Percentiles rank a stretch among this genome's conserved stretches.
Evolutionary conservation across 1,140 invertebrate species (phyloP).

Genomic region (Ruditapes philippinarum): DNA sequence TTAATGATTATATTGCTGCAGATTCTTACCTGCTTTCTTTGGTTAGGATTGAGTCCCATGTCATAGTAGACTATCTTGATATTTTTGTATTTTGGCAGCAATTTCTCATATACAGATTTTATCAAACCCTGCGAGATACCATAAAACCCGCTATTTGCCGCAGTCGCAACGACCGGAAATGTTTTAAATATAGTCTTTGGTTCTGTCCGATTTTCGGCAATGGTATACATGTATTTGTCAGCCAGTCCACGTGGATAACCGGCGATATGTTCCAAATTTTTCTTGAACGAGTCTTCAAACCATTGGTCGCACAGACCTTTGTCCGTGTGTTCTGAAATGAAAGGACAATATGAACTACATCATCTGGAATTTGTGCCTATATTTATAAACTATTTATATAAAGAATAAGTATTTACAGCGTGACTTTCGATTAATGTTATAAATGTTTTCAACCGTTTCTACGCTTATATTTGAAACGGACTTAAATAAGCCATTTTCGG

Average conservation of each 20-base stretch:
- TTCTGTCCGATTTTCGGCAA: background rate
- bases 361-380: no score
- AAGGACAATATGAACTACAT: no score
- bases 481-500: no score
- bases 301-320: background rate
- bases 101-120: conserved; percentile 17
- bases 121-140: conserved; percentile 31
- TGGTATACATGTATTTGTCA: background rate
- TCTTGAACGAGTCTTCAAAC: conserved; percentile 38
- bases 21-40: conserved; percentile 45
- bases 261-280: conserved; percentile 35
- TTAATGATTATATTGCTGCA: no score
- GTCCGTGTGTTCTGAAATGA: background rate
- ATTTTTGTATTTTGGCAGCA: conserved; percentile 49
- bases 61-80: conserved; percentile 58
- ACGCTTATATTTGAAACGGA: no score
- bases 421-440: no score
- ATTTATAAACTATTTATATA: no score
- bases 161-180: conserved; percentile 56
- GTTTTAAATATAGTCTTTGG: background rate
- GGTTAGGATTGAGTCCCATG: background rate
- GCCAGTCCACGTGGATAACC: conserved; percentile 12
- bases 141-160: conserved; percentile 45
- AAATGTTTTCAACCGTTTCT: no score
- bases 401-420: no score